Base-by-base conservation (phyloP, 2,113 vertebrate genomes). In the Odontesthes bonariensis region DNA sequence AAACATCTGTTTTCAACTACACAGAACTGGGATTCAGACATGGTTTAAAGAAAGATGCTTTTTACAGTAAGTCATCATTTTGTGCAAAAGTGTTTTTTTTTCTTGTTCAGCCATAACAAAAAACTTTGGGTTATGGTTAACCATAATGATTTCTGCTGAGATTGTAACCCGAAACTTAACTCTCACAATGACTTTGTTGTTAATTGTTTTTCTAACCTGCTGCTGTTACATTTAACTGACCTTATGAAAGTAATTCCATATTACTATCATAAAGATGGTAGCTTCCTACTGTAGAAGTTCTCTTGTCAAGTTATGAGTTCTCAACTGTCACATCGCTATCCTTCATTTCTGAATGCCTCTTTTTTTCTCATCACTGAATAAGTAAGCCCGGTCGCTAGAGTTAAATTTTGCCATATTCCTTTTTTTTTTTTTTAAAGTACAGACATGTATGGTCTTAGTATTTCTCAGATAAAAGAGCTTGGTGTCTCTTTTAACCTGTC, bases 1-100 rank as follows among this genome's bases (percentile, higher is more conserved):
- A 67, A 47, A 40, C 84, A 88, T 90, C 83, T 86, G 79, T 73
- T 83, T 82, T 58, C 63, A 87, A 83, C 73, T 88, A 70, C 49
- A 60, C 65, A 54, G 31, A 73, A 55, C 51, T 69, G 31, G 32
- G 62, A 79, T 67, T 85, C 51, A 55, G 64, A 68, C 40, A 86
- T 74, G 33, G 58, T 52, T 82, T 44, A 32, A 71, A 73, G 44
- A 55, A 74, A 66, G 51, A 69, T 56, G 44, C 27, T 55, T 61
- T 67, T 59, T 75, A 51, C 13, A 31, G 5, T 51, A 60, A 77
- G 33, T 89, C 77, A 54, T 63, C 13, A 32, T 64, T 79, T 81
- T 66, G 38, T 27, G 35, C 11, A 57, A 27, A 22, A 23, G 14
- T 27, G 35, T 17, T 59, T 67, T 46, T 38, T 23, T 75, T 66